phyloP scores from a whole-genome alignment of 2,113 vertebrate genomes.

The Falco punctatus region DNA sequence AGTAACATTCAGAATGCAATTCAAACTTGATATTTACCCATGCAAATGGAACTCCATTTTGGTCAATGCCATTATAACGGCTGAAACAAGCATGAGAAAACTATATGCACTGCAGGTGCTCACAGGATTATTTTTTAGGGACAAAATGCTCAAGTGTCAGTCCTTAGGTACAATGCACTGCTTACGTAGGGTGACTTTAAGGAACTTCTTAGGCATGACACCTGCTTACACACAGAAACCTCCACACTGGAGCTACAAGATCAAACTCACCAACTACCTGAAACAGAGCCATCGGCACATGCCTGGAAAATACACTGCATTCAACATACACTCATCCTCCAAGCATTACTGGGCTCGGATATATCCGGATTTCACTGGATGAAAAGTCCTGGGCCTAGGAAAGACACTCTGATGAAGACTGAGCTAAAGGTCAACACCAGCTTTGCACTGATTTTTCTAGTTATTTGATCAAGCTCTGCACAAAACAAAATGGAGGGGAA shows the following conservation, averaged over 20 bases:
- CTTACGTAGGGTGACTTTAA: not conserved
- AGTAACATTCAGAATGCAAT: not conserved
- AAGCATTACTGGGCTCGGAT: not conserved
- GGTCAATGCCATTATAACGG: not conserved
- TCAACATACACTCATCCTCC: not conserved
- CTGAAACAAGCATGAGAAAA: not conserved
- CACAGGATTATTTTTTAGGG: not conserved
- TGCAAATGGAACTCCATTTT: not conserved
- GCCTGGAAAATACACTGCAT: not conserved
- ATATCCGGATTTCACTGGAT: not conserved
- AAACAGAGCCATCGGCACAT: not conserved
- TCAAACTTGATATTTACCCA: not conserved
- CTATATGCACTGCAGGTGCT: not conserved
- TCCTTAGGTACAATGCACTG: not conserved
- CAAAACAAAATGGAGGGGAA: not conserved
- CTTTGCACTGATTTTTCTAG: not conserved
- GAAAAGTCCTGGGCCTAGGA: not conserved
- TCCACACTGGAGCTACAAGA: not conserved
- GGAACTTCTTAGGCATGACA: not conserved
- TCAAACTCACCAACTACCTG: not conserved
- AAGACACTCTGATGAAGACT: not conserved
- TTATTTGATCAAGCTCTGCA: not conserved
- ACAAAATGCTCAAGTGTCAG: not conserved
- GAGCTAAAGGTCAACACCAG: not conserved
- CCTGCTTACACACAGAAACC: not conserved